Evolutionary conservation across 2,797 vertebrate species (phyloP).

Genomic region (Melanotaenia pygmaea): DNA sequence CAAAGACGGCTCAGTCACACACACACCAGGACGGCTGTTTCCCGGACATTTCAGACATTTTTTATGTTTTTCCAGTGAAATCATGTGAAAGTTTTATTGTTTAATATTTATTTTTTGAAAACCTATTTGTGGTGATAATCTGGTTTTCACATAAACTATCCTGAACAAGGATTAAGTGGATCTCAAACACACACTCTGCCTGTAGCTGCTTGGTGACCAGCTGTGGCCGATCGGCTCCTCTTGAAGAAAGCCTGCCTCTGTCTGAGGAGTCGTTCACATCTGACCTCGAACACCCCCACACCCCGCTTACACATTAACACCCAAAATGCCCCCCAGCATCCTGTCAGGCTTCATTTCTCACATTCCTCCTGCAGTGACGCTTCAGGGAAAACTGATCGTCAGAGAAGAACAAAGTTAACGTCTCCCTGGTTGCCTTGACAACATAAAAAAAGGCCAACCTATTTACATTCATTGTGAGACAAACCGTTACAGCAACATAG

Average conservation of each 20-base stretch:
- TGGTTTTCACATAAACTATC: not conserved
- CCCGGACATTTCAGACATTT: not conserved
- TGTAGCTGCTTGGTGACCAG: slow-evolving; percentile 16
- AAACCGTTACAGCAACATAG: not conserved
- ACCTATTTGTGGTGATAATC: not conserved
- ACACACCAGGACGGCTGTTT: not conserved
- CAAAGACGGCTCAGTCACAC: not conserved
- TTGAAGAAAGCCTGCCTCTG: slow-evolving; percentile 58
- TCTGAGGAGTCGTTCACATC: slow-evolving; percentile 49
- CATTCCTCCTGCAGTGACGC: slow-evolving; percentile 57
- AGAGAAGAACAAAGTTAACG: slow-evolving; percentile 6
- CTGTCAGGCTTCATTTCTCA: slow-evolving; percentile 42
- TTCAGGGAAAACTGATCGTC: slow-evolving; percentile 21
- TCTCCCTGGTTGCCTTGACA: no score
- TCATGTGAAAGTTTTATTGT: not conserved
- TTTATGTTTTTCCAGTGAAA: no score
- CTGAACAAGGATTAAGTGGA: not conserved
- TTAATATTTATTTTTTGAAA: not conserved
- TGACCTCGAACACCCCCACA: slow-evolving; percentile 26
- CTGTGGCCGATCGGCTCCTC: slow-evolving; percentile 16
- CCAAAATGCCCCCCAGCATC: slow-evolving; percentile 21
- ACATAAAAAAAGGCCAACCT: not conserved
- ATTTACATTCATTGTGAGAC: not conserved
- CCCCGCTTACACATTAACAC: slow-evolving; percentile 28
- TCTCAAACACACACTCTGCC: not conserved